phyloP scores from a whole-genome alignment of 2,888 invertebrate genomes.

The Belgica antarctica region DNA sequence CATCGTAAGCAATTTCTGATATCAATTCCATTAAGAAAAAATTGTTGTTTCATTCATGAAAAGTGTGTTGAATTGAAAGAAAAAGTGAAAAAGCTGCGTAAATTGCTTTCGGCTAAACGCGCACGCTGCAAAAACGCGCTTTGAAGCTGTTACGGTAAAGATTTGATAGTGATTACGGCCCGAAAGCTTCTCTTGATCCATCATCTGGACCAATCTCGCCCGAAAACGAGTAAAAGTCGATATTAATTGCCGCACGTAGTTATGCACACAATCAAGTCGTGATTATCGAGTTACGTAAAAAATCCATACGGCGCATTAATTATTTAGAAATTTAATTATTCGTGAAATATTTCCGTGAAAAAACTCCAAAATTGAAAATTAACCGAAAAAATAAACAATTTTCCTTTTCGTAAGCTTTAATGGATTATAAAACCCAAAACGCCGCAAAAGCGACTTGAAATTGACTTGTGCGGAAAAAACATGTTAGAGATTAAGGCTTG shows the following conservation, averaged over 20 bases:
- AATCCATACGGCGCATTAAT: too few relatives aligned
- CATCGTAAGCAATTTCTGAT: neutral
- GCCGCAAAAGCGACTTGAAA: too few relatives aligned
- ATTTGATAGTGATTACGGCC: neutral
- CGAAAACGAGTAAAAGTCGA: neutral
- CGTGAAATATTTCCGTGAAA: conserved; percentile 34
- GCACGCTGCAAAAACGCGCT: neutral
- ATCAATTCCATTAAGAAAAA: conserved; percentile 20
- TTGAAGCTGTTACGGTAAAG: neutral
- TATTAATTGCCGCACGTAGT: neutral
- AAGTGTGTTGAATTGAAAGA: conserved; percentile 40
- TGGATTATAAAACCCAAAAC: conserved; percentile 39
- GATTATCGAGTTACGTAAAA: neutral
- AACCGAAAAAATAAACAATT: conserved; percentile 15
- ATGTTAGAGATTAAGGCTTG: neutral
- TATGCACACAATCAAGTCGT: too few relatives aligned
- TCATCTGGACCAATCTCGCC: neutral
- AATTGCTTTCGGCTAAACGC: conserved; percentile 28
- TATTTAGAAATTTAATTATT: conserved; percentile 38
- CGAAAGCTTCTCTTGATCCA: neutral
- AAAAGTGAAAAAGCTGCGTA: conserved; percentile 40
- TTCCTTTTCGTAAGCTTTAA: conserved; percentile 20
- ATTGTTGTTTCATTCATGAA: conserved; percentile 37
- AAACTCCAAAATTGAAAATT: neutral
- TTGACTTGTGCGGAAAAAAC: too few relatives aligned